Evolutionary conservation across 2,888 invertebrate genomes (phyloP).

Genomic region (Apantesis nais): DNA sequence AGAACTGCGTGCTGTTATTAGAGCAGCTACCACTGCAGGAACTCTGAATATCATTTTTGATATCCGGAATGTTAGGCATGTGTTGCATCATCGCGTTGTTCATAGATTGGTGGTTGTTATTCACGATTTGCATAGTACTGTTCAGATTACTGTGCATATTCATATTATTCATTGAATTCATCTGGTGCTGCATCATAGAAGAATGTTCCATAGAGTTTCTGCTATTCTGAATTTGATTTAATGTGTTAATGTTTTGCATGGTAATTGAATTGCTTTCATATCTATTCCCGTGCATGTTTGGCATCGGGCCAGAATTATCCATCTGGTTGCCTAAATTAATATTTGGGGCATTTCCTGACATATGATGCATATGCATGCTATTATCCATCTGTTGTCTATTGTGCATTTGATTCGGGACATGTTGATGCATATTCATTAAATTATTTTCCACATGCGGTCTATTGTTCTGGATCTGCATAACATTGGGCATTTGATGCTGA

Average conservation of each 20-base stretch:
- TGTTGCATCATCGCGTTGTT: conserved; percentile 79
- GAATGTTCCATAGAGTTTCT: conserved; percentile 76
- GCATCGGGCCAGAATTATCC: conserved; percentile 68
- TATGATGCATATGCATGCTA: conserved; percentile 79
- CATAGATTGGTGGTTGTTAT: conserved; percentile 71
- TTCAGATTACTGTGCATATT: conserved; percentile 75
- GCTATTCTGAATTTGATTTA: conserved; percentile 78
- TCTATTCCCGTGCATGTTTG: conserved; percentile 73
- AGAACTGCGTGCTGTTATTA: conserved; percentile 69
- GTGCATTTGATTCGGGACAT: conserved; percentile 78
- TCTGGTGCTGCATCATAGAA: conserved; percentile 78
- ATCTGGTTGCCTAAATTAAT: conserved; percentile 73
- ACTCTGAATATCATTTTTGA: conserved; percentile 80
- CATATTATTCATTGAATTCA: conserved; percentile 75
- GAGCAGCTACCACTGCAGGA: conserved; percentile 79
- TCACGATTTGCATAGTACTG: conserved; percentile 75
- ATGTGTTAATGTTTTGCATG: conserved; percentile 74
- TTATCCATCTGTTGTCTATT: conserved; percentile 77
- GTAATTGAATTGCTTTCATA: conserved; percentile 74
- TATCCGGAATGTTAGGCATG: conserved; percentile 78
- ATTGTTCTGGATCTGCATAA: conserved; percentile 80
- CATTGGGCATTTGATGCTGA: conserved; percentile 79
- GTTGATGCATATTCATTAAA: conserved; percentile 77
- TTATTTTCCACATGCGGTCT: conserved; percentile 73
- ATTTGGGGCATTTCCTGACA: conserved; percentile 67